A percentile compares a stretch with the other conserved stretches of the same genome.
Evolutionary conservation across 2,113 vertebrate species (phyloP).

Genomic region (Aleadryas rufinucha): DNA sequence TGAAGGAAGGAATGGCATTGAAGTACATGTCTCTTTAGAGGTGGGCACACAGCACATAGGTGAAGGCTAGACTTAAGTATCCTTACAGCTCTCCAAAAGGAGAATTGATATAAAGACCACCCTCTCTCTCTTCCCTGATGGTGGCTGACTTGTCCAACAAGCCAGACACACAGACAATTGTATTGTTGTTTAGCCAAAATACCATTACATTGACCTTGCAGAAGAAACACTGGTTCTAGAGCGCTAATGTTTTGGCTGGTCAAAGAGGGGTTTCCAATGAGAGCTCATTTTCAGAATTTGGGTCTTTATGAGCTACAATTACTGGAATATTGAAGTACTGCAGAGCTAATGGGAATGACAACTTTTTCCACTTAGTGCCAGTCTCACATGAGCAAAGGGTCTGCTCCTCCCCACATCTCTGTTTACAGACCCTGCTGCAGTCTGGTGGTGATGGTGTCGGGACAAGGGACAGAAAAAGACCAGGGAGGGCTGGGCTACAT

Average conservation of each 20-base stretch:
- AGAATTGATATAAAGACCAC: background rate
- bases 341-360: background rate
- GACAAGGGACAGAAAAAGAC: background rate
- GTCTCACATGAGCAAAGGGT: background rate
- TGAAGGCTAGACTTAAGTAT: background rate
- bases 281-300: background rate
- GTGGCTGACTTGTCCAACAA: background rate
- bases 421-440: background rate
- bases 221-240: background rate
- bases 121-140: accelerated
- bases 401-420: background rate
- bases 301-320: background rate
- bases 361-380: background rate
- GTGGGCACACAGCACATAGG: accelerated
- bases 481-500: background rate
- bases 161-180: background rate
- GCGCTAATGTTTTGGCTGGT: background rate
- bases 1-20: background rate
- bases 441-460: too few species aligned
- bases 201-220: background rate
- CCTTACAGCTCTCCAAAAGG: background rate
- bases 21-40: background rate
- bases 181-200: background rate
- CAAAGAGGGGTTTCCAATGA: background rate
- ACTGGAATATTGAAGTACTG: background rate